phyloP scores from a whole-genome alignment of 2,797 vertebrate genomes.

The Ibycter americanus region DNA sequence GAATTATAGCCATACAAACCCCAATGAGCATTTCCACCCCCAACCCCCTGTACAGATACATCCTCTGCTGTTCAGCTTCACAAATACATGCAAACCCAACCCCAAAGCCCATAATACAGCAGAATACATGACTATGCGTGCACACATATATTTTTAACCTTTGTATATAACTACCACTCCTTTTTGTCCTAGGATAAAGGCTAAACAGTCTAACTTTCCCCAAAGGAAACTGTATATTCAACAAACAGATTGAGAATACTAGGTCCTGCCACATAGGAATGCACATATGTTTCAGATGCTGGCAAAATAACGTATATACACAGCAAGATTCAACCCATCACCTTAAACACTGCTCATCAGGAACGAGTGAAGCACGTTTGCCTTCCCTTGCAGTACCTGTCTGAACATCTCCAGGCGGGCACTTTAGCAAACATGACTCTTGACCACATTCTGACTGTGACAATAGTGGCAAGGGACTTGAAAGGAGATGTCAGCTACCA shows the following conservation, averaged over 20 bases:
- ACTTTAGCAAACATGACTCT: not conserved
- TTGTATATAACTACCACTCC: not conserved
- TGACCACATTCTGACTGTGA: not conserved
- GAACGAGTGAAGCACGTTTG: not conserved
- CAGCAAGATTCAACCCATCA: not conserved
- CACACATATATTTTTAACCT: not conserved
- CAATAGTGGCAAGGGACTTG: not conserved
- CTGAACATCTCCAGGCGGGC: not conserved
- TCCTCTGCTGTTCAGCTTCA: not conserved
- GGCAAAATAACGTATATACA: not conserved
- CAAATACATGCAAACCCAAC: not conserved
- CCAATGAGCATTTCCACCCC: not conserved
- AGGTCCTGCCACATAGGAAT: not conserved
- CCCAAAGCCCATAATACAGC: not conserved
- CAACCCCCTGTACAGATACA: accelerated
- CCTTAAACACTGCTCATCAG: not conserved
- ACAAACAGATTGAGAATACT: not conserved
- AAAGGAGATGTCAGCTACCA: slow-evolving; percentile 37
- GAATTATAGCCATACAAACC: not conserved
- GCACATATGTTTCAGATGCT: not conserved
- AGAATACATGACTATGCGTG: not conserved
- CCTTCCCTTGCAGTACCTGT: accelerated
- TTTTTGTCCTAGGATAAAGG: not conserved
- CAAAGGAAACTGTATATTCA: not conserved
- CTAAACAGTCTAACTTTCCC: not conserved